A percentile compares a stretch with the other conserved stretches of the same genome.
phyloP scores from a whole-genome alignment of 1,140 invertebrate species.

The Meteorus sp. region DNA sequence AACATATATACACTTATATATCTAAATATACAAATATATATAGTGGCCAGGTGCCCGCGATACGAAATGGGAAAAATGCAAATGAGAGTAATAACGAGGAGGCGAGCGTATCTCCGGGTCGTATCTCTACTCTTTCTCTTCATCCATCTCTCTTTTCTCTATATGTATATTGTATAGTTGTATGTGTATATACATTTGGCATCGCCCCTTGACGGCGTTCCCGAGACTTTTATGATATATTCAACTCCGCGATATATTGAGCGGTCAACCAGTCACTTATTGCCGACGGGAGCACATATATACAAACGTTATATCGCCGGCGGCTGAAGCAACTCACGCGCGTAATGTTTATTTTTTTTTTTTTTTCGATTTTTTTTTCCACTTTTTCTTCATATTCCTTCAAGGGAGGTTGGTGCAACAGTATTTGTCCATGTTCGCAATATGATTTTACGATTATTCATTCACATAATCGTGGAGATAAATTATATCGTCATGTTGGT shows the following conservation, averaged over 20 bases:
- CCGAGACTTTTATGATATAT: constrained; percentile 33
- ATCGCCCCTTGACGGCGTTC: background rate
- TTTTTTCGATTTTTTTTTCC: too few species aligned
- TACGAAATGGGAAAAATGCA: constrained; percentile 33
- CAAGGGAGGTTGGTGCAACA: too few species aligned
- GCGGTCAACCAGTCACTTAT: constrained; percentile 30
- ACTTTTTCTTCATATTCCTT: background rate
- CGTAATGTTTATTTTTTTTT: too few species aligned
- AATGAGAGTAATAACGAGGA: constrained; percentile 35
- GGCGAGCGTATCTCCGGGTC: constrained; percentile 33
- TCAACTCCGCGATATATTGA: constrained; percentile 30
- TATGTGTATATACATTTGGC: background rate
- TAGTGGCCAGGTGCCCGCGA: constrained; percentile 23
- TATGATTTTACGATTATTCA: background rate
- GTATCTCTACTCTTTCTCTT: constrained; percentile 24
- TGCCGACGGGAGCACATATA: constrained; percentile 8
- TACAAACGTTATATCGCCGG: too few species aligned
- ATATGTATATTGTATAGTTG: background rate
- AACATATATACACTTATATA: too few species aligned
- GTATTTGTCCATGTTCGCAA: too few species aligned
- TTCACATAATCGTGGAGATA: background rate
- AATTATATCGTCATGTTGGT: background rate
- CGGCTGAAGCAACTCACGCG: too few species aligned
- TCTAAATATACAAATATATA: too few species aligned
- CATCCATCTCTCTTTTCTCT: too few species aligned